Evolutionary conservation across 35 echinoderm and acorn worm genomes (phyloP).

Genomic region (Diadema setosum): DNA sequence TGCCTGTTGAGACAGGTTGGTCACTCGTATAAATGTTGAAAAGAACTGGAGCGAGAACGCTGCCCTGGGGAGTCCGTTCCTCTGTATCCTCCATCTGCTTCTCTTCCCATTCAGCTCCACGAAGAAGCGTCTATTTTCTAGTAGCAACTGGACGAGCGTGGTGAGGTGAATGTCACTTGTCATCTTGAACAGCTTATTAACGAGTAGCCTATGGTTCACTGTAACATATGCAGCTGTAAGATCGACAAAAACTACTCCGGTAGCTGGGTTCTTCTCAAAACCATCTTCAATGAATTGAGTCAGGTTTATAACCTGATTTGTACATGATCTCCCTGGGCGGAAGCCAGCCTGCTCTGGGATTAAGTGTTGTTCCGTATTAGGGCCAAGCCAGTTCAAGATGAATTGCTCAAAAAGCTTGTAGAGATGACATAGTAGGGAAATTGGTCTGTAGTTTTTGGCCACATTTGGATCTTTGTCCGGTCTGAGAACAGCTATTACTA

Average conservation of each 20-base stretch:
- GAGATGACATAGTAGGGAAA: constrained; percentile 31
- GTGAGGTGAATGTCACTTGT: constrained; percentile 19
- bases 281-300: constrained; percentile 57
- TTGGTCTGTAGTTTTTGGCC: constrained; percentile 56
- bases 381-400: constrained; percentile 32
- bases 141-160: constrained; percentile 16
- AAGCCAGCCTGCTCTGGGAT: constrained; percentile 56
- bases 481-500: constrained; percentile 13
- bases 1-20: constrained; percentile 3
- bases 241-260: constrained; percentile 38
- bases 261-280: constrained; percentile 26
- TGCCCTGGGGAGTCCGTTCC: constrained; percentile 66
- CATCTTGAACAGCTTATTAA: constrained; percentile 14
- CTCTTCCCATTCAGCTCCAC: constrained; percentile 33
- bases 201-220: constrained; percentile 27
- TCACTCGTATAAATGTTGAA: constrained; percentile 36
- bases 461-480: constrained; percentile 9
- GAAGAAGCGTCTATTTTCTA: constrained; percentile 50
- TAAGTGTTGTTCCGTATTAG: constrained; percentile 23
- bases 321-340: constrained; percentile 36
- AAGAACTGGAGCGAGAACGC: constrained; percentile 48
- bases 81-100: constrained; percentile 34
- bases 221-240: constrained; percentile 28
- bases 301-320: constrained; percentile 39
- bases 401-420: constrained; percentile 39